phyloP scores from a whole-genome alignment of 2,113 vertebrate species.

The Zonotrichia leucophrys region DNA sequence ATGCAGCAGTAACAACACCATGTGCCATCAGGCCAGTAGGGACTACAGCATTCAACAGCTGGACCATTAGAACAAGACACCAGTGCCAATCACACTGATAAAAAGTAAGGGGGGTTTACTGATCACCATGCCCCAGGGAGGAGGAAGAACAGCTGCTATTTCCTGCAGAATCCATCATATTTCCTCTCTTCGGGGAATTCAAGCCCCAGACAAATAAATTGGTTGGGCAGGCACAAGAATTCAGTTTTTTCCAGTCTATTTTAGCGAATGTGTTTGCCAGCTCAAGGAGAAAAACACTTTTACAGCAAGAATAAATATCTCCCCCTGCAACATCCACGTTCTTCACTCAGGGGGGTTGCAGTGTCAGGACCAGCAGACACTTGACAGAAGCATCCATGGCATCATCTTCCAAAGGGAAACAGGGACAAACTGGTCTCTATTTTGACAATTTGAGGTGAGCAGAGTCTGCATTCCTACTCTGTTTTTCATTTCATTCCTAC shows the following conservation, averaged over 20 bases:
- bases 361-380: neutral
- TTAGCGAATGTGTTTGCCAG: neutral
- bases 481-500: neutral
- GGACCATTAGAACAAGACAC: neutral
- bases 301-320: neutral
- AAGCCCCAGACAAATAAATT: conserved; percentile 4
- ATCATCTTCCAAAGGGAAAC: neutral
- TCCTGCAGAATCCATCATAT: conserved; percentile 4
- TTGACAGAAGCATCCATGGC: neutral
- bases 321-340: neutral
- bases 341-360: neutral
- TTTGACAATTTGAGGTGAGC: neutral
- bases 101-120: neutral
- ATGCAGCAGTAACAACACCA: neutral
- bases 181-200: conserved; percentile 54
- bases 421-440: neutral
- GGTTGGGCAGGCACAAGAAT: conserved; percentile 33
- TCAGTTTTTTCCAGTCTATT: conserved; percentile 7
- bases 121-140: conserved; percentile 3
- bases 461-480: neutral
- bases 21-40: neutral
- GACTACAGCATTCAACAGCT: conserved; percentile 25
- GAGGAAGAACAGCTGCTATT: conserved; percentile 54
- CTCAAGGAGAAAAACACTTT: conserved; percentile 28
- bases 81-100: conserved; percentile 32